A percentile compares a stretch with the other conserved stretches of the same genome.
These are phyloP conservation scores for Muscicapa striata DNA, from an alignment of 2,797 vertebrate species.

Conservation along the genomic window DNA sequence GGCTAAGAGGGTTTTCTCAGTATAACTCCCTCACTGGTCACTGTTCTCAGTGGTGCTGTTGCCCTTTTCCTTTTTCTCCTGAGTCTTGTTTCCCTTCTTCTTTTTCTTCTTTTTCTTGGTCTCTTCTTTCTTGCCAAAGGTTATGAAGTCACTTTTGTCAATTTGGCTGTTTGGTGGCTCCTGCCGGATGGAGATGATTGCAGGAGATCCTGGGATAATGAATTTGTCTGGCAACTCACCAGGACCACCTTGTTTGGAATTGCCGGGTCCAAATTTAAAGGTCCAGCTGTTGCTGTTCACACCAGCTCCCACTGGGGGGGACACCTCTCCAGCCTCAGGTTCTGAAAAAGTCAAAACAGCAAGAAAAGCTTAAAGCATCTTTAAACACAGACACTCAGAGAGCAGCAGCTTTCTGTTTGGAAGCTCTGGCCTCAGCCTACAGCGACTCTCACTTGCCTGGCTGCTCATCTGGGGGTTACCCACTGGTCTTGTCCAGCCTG, in stretches of 20 bases:
- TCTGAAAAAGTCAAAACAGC: conserved; percentile 81
- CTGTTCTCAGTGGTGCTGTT: conserved; percentile 90
- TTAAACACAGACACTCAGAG: neutral
- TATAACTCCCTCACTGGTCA: conserved; percentile 88
- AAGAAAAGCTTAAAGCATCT: conserved; percentile 5
- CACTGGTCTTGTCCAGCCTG: neutral
- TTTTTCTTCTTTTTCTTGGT: conserved; percentile 99
- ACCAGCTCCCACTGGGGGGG: conserved; percentile 94
- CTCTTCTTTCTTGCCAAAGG: conserved; percentile 98
- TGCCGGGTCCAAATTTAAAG: conserved; percentile 94
- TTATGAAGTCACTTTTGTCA: conserved; percentile 98
- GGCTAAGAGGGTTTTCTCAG: conserved; percentile 78
- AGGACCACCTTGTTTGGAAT: conserved; percentile 92
- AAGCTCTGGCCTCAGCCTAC: neutral
- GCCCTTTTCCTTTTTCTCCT: conserved; percentile 96
- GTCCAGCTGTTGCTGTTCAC: conserved; percentile 99
- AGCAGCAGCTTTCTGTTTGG: neutral
- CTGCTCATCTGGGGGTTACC: neutral
- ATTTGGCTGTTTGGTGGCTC: conserved; percentile 91
- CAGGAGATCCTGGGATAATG: conserved; percentile 98
- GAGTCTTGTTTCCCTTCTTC: conserved; percentile 96
- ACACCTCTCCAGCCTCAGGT: conserved; percentile 95
- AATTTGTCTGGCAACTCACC: conserved; percentile 98
- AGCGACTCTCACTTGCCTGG: neutral
- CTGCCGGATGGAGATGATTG: conserved; percentile 99